phyloP scores from a whole-genome alignment of 92 coral and sea anemone genomes.

The Meandrina meandrites region DNA sequence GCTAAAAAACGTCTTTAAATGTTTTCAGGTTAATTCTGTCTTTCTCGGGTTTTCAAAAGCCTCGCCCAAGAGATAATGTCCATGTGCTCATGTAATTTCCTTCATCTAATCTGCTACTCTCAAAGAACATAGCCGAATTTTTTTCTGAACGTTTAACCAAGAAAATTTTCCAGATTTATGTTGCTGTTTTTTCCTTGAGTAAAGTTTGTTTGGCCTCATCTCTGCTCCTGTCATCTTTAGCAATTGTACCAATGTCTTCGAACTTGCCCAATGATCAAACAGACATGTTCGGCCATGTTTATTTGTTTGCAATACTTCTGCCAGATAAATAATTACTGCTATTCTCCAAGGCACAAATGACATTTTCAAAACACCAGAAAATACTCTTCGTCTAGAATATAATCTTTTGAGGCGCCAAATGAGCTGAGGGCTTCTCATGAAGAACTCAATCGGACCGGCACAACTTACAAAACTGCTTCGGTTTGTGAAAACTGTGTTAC shows the following conservation, averaged over 20 bases:
- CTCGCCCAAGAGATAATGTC: constrained; percentile 26
- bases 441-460: not conserved
- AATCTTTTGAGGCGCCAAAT: not conserved
- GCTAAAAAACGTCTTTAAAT: not conserved
- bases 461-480: not conserved
- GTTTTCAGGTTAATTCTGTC: not conserved
- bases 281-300: constrained; percentile 45
- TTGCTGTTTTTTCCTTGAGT: not conserved
- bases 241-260: constrained; percentile 15
- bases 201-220: constrained; percentile 22
- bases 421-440: not conserved
- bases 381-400: not conserved
- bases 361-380: constrained; percentile 25
- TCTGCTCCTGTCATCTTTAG: constrained; percentile 26
- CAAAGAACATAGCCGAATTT: not conserved
- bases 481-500: not conserved
- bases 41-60: not conserved
- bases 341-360: constrained; percentile 26
- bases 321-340: constrained; percentile 31
- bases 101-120: not conserved
- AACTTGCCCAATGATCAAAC: constrained; percentile 27
- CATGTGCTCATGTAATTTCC: not conserved
- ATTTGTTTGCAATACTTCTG: constrained; percentile 33
- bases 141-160: not conserved
- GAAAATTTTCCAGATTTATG: not conserved